Evolutionary conservation across 2,888 invertebrate genomes (phyloP).

Genomic region (Amaurobius ferox): DNA sequence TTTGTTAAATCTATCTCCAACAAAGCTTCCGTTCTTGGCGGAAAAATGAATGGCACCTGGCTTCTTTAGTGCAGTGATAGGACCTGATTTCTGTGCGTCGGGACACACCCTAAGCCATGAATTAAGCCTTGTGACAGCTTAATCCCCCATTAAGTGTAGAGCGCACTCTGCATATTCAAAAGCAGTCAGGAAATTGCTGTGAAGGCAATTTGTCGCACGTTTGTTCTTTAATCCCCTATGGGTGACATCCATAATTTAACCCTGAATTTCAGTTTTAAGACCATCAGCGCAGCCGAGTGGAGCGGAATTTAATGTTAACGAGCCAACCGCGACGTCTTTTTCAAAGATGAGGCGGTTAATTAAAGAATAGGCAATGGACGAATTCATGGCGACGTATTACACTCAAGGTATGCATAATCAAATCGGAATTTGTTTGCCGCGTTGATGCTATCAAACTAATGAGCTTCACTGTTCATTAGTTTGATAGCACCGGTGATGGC

Average conservation of each 20-base stretch:
- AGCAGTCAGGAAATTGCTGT: constrained; percentile 38
- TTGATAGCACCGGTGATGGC: too few relatives aligned
- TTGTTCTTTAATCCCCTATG: constrained; percentile 54
- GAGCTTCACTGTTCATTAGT: too few relatives aligned
- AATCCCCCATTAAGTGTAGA: constrained; percentile 48
- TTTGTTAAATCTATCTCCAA: neutral
- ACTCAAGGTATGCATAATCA: neutral
- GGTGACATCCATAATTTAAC: constrained; percentile 45
- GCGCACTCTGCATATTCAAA: constrained; percentile 53
- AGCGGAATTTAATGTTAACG: constrained; percentile 26
- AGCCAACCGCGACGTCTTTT: constrained; percentile 23
- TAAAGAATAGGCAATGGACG: constrained; percentile 1
- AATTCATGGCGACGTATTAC: neutral
- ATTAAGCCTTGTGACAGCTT: constrained; percentile 41
- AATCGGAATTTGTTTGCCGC: neutral
- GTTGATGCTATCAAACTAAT: neutral
- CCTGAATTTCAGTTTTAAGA: constrained; percentile 53
- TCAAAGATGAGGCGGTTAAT: constrained; percentile 4
- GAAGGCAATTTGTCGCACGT: constrained; percentile 59
- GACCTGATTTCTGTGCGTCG: constrained; percentile 22
- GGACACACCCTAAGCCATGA: constrained; percentile 49
- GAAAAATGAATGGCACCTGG: constrained; percentile 29
- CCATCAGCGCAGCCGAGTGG: constrained; percentile 22
- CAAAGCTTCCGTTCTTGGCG: constrained; percentile 4
- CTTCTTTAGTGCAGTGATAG: constrained; percentile 18